These are phyloP conservation scores for Drosophila bunnanda DNA, from an alignment of 2,888 invertebrate species.

Conservation along the genomic window DNA sequence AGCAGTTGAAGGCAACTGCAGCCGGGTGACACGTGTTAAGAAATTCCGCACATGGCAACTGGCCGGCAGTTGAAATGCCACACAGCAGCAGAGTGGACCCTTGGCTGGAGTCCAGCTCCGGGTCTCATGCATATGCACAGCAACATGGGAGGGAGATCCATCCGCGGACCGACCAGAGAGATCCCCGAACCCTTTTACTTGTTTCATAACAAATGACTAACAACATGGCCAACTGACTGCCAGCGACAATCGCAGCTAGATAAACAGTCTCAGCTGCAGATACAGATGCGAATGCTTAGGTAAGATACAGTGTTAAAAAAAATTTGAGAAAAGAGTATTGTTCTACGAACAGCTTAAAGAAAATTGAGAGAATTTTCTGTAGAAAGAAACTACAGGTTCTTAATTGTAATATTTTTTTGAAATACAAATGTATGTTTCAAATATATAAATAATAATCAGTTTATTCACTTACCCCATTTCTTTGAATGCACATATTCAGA, in stretches of 20 bases:
- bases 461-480: neutral
- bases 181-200: slow-evolving; percentile 61
- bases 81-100: slow-evolving; percentile 58
- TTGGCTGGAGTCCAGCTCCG: neutral
- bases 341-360: too few species aligned
- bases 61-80: slow-evolving; percentile 69
- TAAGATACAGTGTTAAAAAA: neutral
- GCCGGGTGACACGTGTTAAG: slow-evolving; percentile 71
- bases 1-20: slow-evolving; percentile 60
- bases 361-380: neutral
- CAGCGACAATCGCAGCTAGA: slow-evolving; percentile 69
- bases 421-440: too few species aligned
- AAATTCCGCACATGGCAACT: slow-evolving; percentile 73
- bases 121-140: slow-evolving; percentile 72
- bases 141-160: slow-evolving; percentile 47
- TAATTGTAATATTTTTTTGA: neutral
- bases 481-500: slow-evolving; percentile 17
- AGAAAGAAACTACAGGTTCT: neutral
- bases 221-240: slow-evolving; percentile 65
- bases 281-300: slow-evolving; percentile 19
- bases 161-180: slow-evolving; percentile 11
- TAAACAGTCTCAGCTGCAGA: slow-evolving; percentile 61
- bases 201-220: slow-evolving; percentile 79
- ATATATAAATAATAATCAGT: neutral
- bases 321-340: too few species aligned